These are phyloP conservation scores for Ophioninae sp. DNA, from an alignment of 2,888 invertebrate species.

Conservation along the genomic window DNA sequence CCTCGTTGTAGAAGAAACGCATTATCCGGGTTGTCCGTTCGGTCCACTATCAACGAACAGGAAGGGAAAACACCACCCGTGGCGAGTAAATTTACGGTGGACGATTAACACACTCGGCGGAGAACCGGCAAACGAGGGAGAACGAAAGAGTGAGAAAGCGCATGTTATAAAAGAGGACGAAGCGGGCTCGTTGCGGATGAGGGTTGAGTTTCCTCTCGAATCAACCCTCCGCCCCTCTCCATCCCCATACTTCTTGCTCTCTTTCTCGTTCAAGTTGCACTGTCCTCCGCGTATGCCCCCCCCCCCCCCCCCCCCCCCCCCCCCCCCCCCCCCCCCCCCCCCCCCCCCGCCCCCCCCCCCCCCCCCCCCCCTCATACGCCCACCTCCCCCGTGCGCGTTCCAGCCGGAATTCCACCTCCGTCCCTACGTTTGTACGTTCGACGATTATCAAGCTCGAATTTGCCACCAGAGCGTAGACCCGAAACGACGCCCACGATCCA, in stretches of 20 bases:
- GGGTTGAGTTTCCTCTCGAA: slow-evolving; percentile 46
- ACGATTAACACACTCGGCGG: slow-evolving; percentile 53
- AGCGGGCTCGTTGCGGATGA: slow-evolving; percentile 33
- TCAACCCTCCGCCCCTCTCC: slow-evolving; percentile 36
- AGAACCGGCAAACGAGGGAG: slow-evolving; percentile 33
- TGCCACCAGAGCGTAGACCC: slow-evolving; percentile 13
- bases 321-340: neutral
- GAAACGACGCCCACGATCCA: slow-evolving; percentile 29
- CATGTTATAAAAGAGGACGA: slow-evolving; percentile 20
- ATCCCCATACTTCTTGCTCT: neutral
- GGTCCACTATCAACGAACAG: slow-evolving; percentile 40
- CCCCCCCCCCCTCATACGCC: no score
- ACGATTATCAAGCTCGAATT: slow-evolving; percentile 55
- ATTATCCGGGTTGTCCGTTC: slow-evolving; percentile 66
- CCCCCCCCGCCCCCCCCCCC: neutral
- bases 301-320: no score
- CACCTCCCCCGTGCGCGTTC: slow-evolving; percentile 1
- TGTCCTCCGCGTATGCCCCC: slow-evolving; percentile 2
- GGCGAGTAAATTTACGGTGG: slow-evolving; percentile 55
- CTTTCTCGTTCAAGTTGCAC: slow-evolving; percentile 48
- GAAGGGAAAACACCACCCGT: slow-evolving; percentile 48
- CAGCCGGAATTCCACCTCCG: slow-evolving; percentile 44
- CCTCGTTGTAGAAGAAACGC: slow-evolving; percentile 70
- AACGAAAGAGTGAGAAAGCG: slow-evolving; percentile 14
- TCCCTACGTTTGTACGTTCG: slow-evolving; percentile 54